Evolutionary conservation across 2,888 invertebrate species (phyloP).

Genomic region (Toxonevra muliebris): DNA sequence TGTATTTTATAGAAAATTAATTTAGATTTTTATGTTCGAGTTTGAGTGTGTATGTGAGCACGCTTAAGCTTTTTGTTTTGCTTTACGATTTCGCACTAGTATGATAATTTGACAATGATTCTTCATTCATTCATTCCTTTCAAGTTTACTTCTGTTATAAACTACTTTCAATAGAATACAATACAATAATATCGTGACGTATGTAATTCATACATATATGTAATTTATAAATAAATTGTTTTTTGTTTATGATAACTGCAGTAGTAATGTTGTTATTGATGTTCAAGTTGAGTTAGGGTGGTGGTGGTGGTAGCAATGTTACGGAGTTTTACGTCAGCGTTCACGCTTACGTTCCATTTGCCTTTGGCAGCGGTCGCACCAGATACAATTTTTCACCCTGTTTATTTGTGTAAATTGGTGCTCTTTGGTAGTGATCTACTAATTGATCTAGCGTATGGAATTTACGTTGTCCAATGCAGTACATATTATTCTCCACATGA

Average conservation of each 20-base stretch:
- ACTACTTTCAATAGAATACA: conserved; percentile 14
- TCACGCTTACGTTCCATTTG: conserved; percentile 64
- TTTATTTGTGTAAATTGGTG: conserved; percentile 98
- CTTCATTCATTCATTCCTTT: conserved; percentile 11
- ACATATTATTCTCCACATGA: conserved; percentile 90
- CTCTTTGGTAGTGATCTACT: conserved; percentile 97
- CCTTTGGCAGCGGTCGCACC: conserved; percentile 88
- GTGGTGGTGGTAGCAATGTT: conserved; percentile 24
- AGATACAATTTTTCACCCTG: conserved; percentile 97
- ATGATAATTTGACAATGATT: conserved; percentile 38
- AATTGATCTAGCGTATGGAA: conserved; percentile 95
- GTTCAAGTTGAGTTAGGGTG: conserved; percentile 8
- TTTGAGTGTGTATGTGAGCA: neutral
- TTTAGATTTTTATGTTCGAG: neutral
- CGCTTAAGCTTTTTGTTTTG: neutral
- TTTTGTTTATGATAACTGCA: conserved; percentile 14
- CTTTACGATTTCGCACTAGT: conserved; percentile 29
- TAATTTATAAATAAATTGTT: conserved; percentile 4
- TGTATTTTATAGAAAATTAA: neutral
- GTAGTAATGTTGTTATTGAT: conserved; percentile 7
- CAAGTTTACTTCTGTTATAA: conserved; percentile 14
- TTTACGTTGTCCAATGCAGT: conserved; percentile 98
- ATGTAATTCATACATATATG: conserved; percentile 10
- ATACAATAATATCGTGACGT: conserved; percentile 18
- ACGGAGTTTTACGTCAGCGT: conserved; percentile 8